phyloP scores from a whole-genome alignment of 2,113 vertebrate species.

The Rhipidura dahli region DNA sequence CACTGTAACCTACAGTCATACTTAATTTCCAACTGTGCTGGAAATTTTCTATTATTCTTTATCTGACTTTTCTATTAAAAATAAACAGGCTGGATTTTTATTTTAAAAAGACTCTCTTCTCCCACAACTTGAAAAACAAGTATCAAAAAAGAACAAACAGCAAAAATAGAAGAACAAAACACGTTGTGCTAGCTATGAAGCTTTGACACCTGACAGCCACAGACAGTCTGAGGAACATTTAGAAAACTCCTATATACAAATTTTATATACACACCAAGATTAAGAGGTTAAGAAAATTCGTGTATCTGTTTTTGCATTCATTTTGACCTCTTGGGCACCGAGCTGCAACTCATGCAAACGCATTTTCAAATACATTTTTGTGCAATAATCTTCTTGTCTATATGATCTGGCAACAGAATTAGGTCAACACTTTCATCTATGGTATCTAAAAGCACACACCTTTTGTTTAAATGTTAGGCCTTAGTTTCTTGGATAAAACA shows the following conservation, averaged over 20 bases:
- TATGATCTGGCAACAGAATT: slow-evolving; percentile 26
- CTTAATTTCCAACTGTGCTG: slow-evolving; percentile 1
- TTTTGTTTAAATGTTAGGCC: background rate
- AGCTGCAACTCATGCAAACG: slow-evolving; percentile 18
- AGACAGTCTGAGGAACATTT: background rate
- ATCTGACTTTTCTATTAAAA: slow-evolving; percentile 49
- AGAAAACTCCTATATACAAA: slow-evolving; percentile 59
- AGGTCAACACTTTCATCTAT: background rate
- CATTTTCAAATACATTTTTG: slow-evolving; percentile 19
- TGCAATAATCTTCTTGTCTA: slow-evolving; percentile 25
- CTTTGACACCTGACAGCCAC: slow-evolving; percentile 19
- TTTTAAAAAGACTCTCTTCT: slow-evolving; percentile 22
- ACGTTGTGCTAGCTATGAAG: slow-evolving; percentile 31
- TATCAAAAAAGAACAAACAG: slow-evolving; percentile 38
- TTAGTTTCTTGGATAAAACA: slow-evolving; percentile 97
- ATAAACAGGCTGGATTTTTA: slow-evolving; percentile 29
- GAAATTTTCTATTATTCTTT: slow-evolving; percentile 24
- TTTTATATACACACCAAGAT: slow-evolving; percentile 49
- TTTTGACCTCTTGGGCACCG: background rate
- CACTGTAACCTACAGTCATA: slow-evolving; percentile 45
- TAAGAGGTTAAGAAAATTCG: slow-evolving; percentile 55
- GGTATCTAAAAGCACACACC: background rate
- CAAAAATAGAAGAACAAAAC: slow-evolving; percentile 53
- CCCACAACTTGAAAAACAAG: slow-evolving; percentile 28
- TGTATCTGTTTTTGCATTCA: slow-evolving; percentile 26